Conservation (phyloP, 2,888 invertebrate genomes). For the Caenorhabditis uteleia region DNA sequence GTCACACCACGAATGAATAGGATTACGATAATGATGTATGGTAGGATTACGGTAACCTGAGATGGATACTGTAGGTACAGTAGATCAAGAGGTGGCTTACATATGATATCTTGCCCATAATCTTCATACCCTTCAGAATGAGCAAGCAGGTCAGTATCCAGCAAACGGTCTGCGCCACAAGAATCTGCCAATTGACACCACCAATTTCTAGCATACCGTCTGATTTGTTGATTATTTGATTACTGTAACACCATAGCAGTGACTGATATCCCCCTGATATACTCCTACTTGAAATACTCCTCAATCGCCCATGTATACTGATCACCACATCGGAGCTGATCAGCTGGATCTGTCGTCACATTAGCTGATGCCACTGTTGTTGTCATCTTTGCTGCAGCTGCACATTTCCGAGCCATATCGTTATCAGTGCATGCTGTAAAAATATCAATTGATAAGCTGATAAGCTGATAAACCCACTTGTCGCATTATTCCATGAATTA, state of each 20-base stretch:
- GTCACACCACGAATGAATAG: conserved; percentile 58
- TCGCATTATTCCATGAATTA: conserved; percentile 38
- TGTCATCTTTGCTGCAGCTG: no score
- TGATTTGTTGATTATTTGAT: conserved; percentile 45
- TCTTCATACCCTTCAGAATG: conserved; percentile 58
- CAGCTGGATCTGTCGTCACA: no score
- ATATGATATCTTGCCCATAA: conserved; percentile 43
- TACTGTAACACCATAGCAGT: neutral
- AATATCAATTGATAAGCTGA: no score
- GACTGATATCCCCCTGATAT: no score
- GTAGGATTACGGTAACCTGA: conserved; percentile 37
- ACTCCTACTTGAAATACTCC: conserved; percentile 4
- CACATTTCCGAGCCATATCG: no score
- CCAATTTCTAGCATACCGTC: conserved; percentile 42
- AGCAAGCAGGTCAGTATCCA: conserved; percentile 52
- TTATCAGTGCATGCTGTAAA: no score
- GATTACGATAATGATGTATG: conserved; percentile 34
- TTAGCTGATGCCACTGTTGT: no score
- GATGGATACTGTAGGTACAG: neutral
- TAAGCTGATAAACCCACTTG: no score
- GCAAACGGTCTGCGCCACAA: conserved; percentile 21
- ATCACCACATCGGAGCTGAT: no score
- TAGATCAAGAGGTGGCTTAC: conserved; percentile 6
- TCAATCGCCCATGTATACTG: no score
- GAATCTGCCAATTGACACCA: conserved; percentile 49